Conservation (phyloP, 2,113 vertebrate species). For the Pagrus major region DNA sequence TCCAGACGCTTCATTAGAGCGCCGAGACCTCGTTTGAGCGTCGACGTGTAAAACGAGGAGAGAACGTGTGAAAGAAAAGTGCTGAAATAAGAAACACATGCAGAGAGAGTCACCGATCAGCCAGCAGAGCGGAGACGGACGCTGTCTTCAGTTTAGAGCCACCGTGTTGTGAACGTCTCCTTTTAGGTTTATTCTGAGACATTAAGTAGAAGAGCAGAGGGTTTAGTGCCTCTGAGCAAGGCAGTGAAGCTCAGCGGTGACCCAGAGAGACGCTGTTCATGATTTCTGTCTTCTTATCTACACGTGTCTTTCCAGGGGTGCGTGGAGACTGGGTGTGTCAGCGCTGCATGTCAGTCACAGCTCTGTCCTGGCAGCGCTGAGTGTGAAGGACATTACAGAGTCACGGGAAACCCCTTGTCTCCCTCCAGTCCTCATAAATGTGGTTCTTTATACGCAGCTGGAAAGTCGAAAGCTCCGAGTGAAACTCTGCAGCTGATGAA, state of each 20-base stretch:
- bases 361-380: constrained; percentile 1
- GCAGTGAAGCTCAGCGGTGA: too few species aligned
- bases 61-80: constrained; percentile 37
- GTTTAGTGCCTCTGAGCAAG: too few species aligned
- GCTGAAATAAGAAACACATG: too few species aligned
- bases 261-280: too few species aligned
- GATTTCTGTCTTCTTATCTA: not conserved
- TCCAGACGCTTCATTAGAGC: constrained; percentile 50
- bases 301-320: not conserved
- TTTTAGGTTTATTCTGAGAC: too few species aligned
- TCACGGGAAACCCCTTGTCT: constrained; percentile 34
- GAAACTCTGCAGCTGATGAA: constrained; percentile 16
- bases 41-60: constrained; percentile 24
- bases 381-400: constrained; percentile 16
- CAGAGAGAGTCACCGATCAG: too few species aligned
- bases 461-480: constrained; percentile 19
- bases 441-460: constrained; percentile 17
- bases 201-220: too few species aligned
- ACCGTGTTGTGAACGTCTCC: too few species aligned
- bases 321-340: constrained; percentile 32
- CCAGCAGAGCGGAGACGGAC: too few species aligned
- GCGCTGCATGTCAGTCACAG: too few species aligned
- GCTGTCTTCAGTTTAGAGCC: too few species aligned
- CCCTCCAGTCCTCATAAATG: constrained; percentile 9
- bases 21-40: not conserved